Conservation (phyloP, 2,888 invertebrate genomes). For the Morpho achilles region DNA sequence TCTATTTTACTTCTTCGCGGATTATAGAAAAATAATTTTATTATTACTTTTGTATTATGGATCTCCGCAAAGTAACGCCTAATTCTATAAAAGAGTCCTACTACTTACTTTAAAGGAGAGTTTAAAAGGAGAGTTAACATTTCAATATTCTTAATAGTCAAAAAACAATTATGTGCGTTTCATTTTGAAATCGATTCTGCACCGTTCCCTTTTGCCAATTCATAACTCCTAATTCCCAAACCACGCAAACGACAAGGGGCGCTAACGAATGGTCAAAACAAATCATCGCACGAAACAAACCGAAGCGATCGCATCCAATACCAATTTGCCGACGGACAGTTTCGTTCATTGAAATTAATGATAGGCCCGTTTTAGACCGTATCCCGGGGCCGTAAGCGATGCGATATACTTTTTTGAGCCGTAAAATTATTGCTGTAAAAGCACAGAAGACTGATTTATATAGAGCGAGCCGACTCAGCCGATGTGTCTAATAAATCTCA, state of each 20-base stretch:
- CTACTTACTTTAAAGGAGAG: too few species aligned
- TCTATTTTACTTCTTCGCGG: too few species aligned
- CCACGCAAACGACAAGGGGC: slow-evolving; percentile 37
- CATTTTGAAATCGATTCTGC: slow-evolving; percentile 1
- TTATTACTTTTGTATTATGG: too few species aligned
- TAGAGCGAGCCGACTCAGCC: slow-evolving; percentile 47
- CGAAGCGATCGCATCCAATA: slow-evolving; percentile 40
- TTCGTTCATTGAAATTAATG: slow-evolving; percentile 7
- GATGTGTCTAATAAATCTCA: slow-evolving; percentile 71
- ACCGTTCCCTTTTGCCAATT: slow-evolving; percentile 1
- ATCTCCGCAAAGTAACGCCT: too few species aligned
- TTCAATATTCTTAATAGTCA: background rate
- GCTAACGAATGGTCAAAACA: slow-evolving; percentile 57
- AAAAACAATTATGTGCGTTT: slow-evolving; percentile 1
- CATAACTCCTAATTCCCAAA: slow-evolving; percentile 16
- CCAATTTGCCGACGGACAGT: slow-evolving; percentile 21
- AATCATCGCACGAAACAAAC: slow-evolving; percentile 43
- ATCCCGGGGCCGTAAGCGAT: slow-evolving; percentile 19
- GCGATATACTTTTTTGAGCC: slow-evolving; percentile 18
- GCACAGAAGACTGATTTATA: slow-evolving; percentile 48
- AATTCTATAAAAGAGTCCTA: too few species aligned
- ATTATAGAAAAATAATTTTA: too few species aligned
- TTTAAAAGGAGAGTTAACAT: too few species aligned
- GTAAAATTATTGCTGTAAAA: slow-evolving; percentile 34
- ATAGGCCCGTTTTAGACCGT: slow-evolving; percentile 20